phyloP scores from a whole-genome alignment of 2,888 invertebrate species.

The Leptinotarsa juncta region DNA sequence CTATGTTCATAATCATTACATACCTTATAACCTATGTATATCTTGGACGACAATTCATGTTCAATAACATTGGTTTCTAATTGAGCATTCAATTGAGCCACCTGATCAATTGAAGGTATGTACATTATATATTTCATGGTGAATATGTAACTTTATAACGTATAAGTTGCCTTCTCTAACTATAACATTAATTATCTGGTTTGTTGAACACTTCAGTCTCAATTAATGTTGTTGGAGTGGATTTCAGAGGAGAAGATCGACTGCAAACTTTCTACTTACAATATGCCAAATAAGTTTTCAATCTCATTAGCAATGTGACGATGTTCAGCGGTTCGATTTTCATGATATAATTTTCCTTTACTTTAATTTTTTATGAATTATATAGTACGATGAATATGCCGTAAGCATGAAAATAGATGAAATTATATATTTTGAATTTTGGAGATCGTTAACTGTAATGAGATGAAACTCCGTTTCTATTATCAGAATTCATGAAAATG shows the following conservation, averaged over 20 bases:
- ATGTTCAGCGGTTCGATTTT: neutral
- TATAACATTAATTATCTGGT: slow-evolving; percentile 1
- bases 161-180: neutral
- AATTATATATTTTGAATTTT: too few species aligned
- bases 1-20: too few species aligned
- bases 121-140: neutral
- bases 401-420: too few species aligned
- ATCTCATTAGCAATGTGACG: neutral
- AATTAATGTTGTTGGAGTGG: neutral
- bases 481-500: too few species aligned
- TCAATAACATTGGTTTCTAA: too few species aligned
- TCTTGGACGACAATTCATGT: too few species aligned
- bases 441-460: too few species aligned
- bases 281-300: neutral
- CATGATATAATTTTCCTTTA: neutral
- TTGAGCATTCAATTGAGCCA: neutral
- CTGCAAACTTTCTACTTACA: neutral
- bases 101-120: neutral
- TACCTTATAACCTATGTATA: too few species aligned
- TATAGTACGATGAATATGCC: too few species aligned
- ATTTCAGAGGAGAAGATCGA: slow-evolving; percentile 4
- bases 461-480: too few species aligned
- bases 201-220: slow-evolving; percentile 10
- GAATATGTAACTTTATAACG: neutral
- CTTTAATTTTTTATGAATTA: neutral